Evolutionary conservation across 1,140 invertebrate species (phyloP).

Genomic region (Pseudomyrmex flavicornis): DNA sequence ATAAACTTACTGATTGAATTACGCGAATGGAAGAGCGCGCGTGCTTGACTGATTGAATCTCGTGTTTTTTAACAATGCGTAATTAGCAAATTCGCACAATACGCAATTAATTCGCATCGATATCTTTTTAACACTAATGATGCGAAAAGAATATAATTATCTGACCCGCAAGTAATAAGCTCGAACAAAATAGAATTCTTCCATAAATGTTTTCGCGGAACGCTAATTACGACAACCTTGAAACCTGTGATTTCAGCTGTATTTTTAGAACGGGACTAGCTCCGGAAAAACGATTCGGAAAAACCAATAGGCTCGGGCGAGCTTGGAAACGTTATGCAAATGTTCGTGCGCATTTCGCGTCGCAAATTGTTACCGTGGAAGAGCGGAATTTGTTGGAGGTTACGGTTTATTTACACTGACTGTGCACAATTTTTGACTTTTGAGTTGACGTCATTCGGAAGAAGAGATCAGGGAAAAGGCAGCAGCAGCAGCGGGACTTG

Average conservation of each 20-base stretch:
- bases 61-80: background rate
- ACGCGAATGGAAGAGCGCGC: conserved; percentile 1
- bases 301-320: background rate
- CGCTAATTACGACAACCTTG: background rate
- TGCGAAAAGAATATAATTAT: background rate
- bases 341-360: background rate
- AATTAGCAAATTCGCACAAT: background rate
- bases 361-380: background rate
- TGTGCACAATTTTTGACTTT: conserved; percentile 1
- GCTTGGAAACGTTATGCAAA: background rate
- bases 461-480: background rate
- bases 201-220: background rate
- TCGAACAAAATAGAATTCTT: background rate
- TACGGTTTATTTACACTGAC: background rate
- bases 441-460: background rate
- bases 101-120: background rate
- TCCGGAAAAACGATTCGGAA: background rate
- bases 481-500: background rate
- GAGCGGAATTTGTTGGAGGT: background rate
- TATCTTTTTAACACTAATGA: conserved; percentile 5
- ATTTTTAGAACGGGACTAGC: background rate
- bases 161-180: too few species aligned
- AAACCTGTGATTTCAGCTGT: background rate
- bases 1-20: background rate
- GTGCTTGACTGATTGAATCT: background rate